Evolutionary conservation across 2,797 vertebrate genomes (phyloP), one percentile per base, ranked within the genome.

Genomic region (Xiphophorus birchmanni): DNA sequence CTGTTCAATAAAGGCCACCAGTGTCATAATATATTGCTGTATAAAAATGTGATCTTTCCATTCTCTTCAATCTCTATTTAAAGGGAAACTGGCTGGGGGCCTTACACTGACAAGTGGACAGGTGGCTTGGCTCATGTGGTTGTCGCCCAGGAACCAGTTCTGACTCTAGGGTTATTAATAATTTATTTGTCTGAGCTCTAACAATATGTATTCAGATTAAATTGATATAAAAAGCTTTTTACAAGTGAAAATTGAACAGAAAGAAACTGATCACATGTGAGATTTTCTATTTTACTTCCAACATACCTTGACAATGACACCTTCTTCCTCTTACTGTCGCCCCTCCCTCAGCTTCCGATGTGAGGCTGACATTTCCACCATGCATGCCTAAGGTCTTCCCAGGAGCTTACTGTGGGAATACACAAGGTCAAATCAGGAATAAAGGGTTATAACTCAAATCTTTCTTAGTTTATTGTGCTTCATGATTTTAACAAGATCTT

Each of bases 351-450:
- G 87, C 92, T 92, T 94, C 89, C 82, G 79, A 87, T 81, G 69
- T 86, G 78, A 81, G 86, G 86, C 79, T 94, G 88, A 84, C 80
- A 78, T 95, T 95, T 95, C 92, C 88, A 81, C 84, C 83, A 83
- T 54, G 56, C 86, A 86, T 95, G 92, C 89, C 81, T 82, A 81
- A 84, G 82, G 80, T 81, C 81, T 79, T 73, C 81, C 86, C 86
- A 26, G 69, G 86, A 81, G 52, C 83, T 80, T 78, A 60, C 79
- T 84, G 72, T 84, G 80, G 75, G 77, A 88, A 88, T 73, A 78
- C 83, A 82, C 74, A 81, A 71, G 82, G 37, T 77, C 63, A 58
- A 79, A 54, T 69, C 44, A 77, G 73, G 56, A 71, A 69, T 77
- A 29, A 50, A 83, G 84, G 48, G 78, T 84, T 82, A 40, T 80